These are phyloP conservation scores for Callochromis pleurospilus DNA, from an alignment of 2,113 vertebrate species.

Conservation along the genomic window DNA sequence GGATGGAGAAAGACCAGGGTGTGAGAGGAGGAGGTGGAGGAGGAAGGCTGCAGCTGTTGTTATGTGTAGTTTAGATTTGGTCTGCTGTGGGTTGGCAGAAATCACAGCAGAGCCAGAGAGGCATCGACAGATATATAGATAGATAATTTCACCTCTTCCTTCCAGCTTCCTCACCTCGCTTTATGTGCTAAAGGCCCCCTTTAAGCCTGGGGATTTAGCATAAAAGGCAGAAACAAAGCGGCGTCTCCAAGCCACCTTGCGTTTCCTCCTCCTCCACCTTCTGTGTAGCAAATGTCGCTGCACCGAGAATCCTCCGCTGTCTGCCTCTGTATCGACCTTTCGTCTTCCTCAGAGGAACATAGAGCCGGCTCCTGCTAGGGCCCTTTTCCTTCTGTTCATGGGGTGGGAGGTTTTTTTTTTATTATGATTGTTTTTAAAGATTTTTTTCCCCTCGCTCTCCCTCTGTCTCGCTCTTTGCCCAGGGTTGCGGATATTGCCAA, in stretches of 20 bases:
- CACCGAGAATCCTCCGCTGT: not conserved
- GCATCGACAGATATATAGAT: not conserved
- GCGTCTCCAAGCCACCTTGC: not conserved
- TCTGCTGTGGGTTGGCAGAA: not conserved
- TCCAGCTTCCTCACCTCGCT: not conserved
- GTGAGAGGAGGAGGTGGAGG: not conserved
- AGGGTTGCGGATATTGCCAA: slow-evolving; percentile 20
- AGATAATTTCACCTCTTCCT: not conserved
- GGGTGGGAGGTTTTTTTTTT: not conserved
- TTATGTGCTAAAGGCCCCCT: not conserved
- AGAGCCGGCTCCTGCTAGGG: not conserved
- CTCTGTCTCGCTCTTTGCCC: not conserved
- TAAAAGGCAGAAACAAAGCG: slow-evolving; percentile 36
- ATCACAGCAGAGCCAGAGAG: not conserved
- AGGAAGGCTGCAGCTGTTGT: slow-evolving; percentile 59
- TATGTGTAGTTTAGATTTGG: slow-evolving; percentile 23
- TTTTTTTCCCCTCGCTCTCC: slow-evolving; percentile 1
- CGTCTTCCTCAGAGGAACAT: slow-evolving; percentile 22
- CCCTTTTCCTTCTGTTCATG: slow-evolving; percentile 9
- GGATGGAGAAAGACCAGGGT: slow-evolving; percentile 24
- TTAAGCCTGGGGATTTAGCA: not conserved
- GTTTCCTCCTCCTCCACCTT: not conserved
- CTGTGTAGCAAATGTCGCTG: not conserved
- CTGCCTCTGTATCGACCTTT: slow-evolving; percentile 24
- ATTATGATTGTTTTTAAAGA: slow-evolving; percentile 59